Evolutionary conservation across 2,797 vertebrate genomes (phyloP).

Genomic region (Sebastes kiyomatsui): DNA sequence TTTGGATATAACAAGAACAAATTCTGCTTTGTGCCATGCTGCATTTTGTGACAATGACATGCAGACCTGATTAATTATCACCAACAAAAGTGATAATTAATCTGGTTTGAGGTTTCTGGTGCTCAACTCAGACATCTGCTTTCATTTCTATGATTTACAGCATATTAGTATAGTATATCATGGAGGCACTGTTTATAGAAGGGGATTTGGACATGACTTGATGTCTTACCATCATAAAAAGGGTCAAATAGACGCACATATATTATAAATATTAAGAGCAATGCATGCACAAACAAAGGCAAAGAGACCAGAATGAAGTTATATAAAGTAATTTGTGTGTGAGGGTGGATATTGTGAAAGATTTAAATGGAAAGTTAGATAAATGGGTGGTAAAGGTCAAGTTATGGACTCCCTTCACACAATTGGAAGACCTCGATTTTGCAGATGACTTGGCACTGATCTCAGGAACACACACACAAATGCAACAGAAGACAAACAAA

Average conservation of each 20-base stretch:
- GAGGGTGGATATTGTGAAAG: not conserved
- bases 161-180: not conserved
- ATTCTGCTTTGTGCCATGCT: not conserved
- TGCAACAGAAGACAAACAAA: too few relatives aligned
- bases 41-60: not conserved
- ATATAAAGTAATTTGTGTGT: not conserved
- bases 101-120: not conserved
- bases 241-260: not conserved
- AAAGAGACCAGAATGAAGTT: not conserved
- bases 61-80: constrained; percentile 5
- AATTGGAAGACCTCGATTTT: too few relatives aligned
- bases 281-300: not conserved
- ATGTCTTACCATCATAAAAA: not conserved
- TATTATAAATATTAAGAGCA: not conserved
- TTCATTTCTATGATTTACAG: not conserved
- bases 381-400: not conserved
- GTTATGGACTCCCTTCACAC: too few relatives aligned
- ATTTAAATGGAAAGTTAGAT: not conserved
- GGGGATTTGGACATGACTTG: not conserved
- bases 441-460: too few relatives aligned
- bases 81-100: constrained; percentile 4
- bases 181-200: not conserved
- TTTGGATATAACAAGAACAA: not conserved
- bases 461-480: too few relatives aligned
- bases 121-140: not conserved